Evolutionary conservation across 2,113 vertebrate species (phyloP).

Genomic region (Pachypanchax playfairii): DNA sequence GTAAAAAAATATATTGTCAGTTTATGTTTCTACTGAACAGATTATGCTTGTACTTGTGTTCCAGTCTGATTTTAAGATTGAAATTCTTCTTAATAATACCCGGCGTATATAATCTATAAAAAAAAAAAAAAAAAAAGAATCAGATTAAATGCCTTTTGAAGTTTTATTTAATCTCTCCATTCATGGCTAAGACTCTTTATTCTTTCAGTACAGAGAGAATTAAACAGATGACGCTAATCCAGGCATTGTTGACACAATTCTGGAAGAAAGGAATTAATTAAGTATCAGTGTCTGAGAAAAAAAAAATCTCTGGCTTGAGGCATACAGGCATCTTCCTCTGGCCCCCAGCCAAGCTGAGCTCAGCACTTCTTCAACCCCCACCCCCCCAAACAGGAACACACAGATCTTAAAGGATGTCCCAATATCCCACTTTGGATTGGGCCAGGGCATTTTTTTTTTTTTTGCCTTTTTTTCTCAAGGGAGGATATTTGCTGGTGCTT

Average conservation of each 20-base stretch:
- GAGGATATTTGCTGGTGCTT: constrained; percentile 30
- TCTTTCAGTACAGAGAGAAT: constrained; percentile 38
- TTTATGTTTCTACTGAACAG: constrained; percentile 24
- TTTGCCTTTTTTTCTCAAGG: background rate
- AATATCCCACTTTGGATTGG: constrained; percentile 30
- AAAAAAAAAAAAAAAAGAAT: constrained; percentile 43
- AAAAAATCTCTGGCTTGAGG: constrained; percentile 66
- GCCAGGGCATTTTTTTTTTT: constrained; percentile 21
- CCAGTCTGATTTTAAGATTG: too few relatives aligned
- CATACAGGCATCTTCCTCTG: constrained; percentile 62
- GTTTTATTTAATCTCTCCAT: constrained; percentile 45
- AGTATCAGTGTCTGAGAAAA: constrained; percentile 78
- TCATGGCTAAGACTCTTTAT: constrained; percentile 51
- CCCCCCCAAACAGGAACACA: constrained; percentile 24
- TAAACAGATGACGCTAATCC: constrained; percentile 73
- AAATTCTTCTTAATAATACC: constrained; percentile 36
- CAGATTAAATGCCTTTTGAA: constrained; percentile 51
- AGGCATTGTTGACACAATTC: constrained; percentile 76
- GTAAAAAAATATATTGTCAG: constrained; percentile 19
- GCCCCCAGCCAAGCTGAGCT: constrained; percentile 76
- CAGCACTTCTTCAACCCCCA: constrained; percentile 66
- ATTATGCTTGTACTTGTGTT: constrained; percentile 19
- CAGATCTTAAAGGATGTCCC: constrained; percentile 34
- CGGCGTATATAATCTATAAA: constrained; percentile 30
- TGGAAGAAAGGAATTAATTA: constrained; percentile 78